Evolutionary conservation across 2,113 vertebrate genomes (phyloP).

Genomic region (Psilopsiagon aymara): DNA sequence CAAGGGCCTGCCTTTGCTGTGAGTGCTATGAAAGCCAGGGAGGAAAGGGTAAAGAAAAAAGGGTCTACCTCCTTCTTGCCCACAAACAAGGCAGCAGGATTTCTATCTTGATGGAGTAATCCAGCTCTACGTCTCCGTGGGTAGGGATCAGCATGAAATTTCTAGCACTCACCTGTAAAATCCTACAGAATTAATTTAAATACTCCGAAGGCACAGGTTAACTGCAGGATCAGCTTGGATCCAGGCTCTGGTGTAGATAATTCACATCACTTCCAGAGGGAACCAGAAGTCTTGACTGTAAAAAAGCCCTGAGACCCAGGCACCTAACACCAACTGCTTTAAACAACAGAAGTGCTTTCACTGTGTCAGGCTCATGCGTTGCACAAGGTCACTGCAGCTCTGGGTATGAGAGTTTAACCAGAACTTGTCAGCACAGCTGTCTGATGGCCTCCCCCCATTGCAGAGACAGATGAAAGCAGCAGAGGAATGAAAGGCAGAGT

Average conservation of each 20-base stretch:
- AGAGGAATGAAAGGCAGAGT: neutral
- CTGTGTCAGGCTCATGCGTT: rapidly evolving
- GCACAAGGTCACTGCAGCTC: neutral
- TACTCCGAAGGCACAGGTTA: neutral
- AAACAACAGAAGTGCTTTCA: neutral
- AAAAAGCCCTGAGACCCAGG: neutral
- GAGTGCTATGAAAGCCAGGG: neutral
- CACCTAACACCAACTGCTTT: neutral
- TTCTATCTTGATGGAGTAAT: neutral
- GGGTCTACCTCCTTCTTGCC: neutral
- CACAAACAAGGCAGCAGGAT: neutral
- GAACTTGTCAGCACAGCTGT: neutral
- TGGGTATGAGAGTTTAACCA: neutral
- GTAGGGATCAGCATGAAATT: neutral
- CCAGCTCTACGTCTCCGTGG: neutral
- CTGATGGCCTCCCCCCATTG: neutral
- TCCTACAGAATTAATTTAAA: neutral
- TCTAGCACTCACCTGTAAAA: neutral
- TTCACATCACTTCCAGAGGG: neutral
- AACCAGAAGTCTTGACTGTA: neutral
- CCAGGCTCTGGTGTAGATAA: neutral
- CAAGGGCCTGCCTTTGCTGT: neutral
- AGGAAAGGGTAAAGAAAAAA: neutral
- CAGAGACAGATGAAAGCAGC: neutral
- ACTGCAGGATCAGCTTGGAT: neutral